phyloP scores from a whole-genome alignment of 2,113 vertebrate genomes.

The Limnothrissa miodon region DNA sequence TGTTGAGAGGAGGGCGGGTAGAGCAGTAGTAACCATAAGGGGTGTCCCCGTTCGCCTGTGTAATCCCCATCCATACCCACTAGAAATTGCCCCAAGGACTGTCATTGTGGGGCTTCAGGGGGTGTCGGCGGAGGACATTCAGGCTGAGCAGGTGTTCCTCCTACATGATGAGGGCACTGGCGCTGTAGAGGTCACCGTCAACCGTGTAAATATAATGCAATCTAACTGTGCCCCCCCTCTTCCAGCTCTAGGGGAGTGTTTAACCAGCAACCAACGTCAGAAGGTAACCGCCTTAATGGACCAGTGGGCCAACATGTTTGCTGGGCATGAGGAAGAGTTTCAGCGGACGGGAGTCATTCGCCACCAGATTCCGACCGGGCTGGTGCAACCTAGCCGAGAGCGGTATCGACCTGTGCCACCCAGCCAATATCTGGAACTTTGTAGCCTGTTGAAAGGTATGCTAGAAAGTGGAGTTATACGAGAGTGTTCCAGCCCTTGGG shows the following conservation, averaged over 20 bases:
- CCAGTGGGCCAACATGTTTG: not conserved
- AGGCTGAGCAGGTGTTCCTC: not conserved
- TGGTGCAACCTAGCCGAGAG: not conserved
- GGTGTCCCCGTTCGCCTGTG: not conserved
- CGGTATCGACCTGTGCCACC: not conserved
- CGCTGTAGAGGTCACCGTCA: not conserved
- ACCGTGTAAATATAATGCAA: not conserved
- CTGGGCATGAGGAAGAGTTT: not conserved
- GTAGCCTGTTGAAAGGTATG: not conserved
- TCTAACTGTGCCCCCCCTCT: not conserved
- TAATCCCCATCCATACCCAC: not conserved
- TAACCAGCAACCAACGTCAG: not conserved
- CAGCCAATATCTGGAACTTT: not conserved
- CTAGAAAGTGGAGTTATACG: not conserved
- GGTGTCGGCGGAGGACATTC: not conserved
- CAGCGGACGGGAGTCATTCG: not conserved
- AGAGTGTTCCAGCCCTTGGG: not conserved
- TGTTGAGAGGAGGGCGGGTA: too few relatives aligned
- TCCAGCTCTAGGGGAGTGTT: not conserved
- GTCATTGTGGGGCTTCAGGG: not conserved
- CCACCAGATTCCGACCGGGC: not conserved
- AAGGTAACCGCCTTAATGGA: not conserved
- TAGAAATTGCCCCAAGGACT: not conserved
- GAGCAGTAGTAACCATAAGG: too few relatives aligned
- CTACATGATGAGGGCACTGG: not conserved